Evolutionary conservation across 2,888 invertebrate genomes (phyloP), one percentile per base, ranked within the genome.

Genomic region (Pollenia labialis): DNA sequence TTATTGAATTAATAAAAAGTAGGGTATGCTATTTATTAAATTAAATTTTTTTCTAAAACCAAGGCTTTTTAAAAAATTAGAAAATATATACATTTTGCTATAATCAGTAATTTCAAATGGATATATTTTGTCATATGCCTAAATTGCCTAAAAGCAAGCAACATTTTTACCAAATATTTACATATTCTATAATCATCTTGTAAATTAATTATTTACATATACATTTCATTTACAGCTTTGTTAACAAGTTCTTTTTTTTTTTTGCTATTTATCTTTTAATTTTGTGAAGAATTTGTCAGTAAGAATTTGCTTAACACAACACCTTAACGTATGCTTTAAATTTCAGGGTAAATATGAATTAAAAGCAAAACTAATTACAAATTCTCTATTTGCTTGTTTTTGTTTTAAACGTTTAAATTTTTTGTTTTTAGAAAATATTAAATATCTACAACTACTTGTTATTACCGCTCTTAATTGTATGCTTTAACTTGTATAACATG

Each of bases 381-480:
- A 48, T 77, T 77, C 14, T 66, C 32, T 58, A 10, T 52, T 14
- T 52, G 18, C 18, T 2, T 50, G 9, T 68, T 40, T 77, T n/a
- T 56, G 11, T n/a, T n/a, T 76, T 56, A n/a, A 14, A 14, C 23
- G 18, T 52, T 52, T n/a, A 1, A 52, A 40, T 18, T 44, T 44
- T 23, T 16, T 48, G n/a, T 66, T 64, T 54, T 1, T 14, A 18
- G 16, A 11, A 54, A 23, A 44, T 76, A 32, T n/a, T 48, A n/a
- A 3, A 79, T 58, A 69, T 52, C 52, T 52, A 71, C 71, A 80
- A 71, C 71, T 62, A 80, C 80, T 80, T 80, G 80, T 71, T 80
- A 80, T 23, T 54, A 23, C 8, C 44, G 71, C 71, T 80, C 80
- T 44, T 32, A 71, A 46, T 71, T 62, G 71, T 71, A 80, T 71